Evolutionary conservation across 1,140 invertebrate genomes (phyloP), one percentile per base, ranked within the genome.

Genomic region (Drosophila setifemur): DNA sequence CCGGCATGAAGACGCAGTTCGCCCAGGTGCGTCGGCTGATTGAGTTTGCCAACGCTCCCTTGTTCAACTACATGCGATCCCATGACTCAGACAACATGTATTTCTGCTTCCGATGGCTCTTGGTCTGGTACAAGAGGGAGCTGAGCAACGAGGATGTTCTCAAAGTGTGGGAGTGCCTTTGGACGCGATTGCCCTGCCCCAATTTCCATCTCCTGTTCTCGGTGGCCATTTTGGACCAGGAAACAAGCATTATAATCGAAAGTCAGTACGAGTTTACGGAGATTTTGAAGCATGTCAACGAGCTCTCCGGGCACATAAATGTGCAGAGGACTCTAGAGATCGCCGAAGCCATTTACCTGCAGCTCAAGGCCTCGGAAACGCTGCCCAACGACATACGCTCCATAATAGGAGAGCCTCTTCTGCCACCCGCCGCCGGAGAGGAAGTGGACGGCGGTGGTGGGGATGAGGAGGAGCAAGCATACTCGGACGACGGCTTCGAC

Each of bases 31-130:
- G 97, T 70, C 94, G 94, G 37, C 91, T 99, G 26, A 89, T 99
- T 4, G 92, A 93, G 72, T 94, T 97, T 71, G 93, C 95, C 16
- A 96, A 97, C 89, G 97, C 97, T 0, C 93, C 95, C 47, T 92
- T 99, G 21, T 96, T 95, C 35, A 93, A 94, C 45, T 98, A 99
- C 91, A 93, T 97, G 83, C 95, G 96, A 64, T 94, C 93, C 18
- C 96, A 99, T 81, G 98, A 99, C 63, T 98, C 98, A 2, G 96
- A 95, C 2, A 99, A 99, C 90, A 97, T 99, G 95, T 99, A 98
- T 90, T 99, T 99, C 91, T 99, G 97, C 91, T 99, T 99, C 91
- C 95, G 98, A 11, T 97, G 96, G 96, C 91, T 97, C 2, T 91
- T 97, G 3, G 95, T 97, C 5, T 93, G 95, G 91, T 97, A 96